Evolutionary conservation across 53 echinoderm and acorn worm species (phyloP), one percentile per base, ranked within the genome.

Genomic region (Stichopus horrens): DNA sequence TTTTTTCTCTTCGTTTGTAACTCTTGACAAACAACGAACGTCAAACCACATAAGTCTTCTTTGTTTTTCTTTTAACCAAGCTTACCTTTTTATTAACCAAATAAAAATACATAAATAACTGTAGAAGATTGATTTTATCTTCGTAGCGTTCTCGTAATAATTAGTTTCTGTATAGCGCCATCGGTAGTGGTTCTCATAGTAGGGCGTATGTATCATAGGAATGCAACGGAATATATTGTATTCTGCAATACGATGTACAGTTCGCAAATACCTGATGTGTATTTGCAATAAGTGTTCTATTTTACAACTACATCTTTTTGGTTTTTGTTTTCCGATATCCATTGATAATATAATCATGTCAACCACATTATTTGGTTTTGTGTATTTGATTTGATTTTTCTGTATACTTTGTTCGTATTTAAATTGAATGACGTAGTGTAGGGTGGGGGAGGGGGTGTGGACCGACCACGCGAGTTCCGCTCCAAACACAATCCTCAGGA

Each of bases 271-370:
- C 51, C 79, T 14, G 55, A 53, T 51, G 79, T 79, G 79, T 79
- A 53, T 79, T 79, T 79, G 79, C 79, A 79, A 79, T 79, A 79
- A 79, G 79, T 79, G 79, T 79, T 79, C 79, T 79, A 79, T 79
- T 79, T 79, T 79, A 79, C 79, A 79, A 79, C 55, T 79, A 79
- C 37, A 37, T 63, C 16, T 63, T 37, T 63, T 63, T 63, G 10
- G 63, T 79, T 79, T 78, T 79, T 79, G 79, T 79, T 79, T 79
- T 79, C 79, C 79, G 55, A 79, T 79, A 79, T 52, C 55, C 79
- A 79, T 79, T 79, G 79, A 79, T 79, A 79, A 79, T 79, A 79
- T 79, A 79, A 79, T 19, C 79, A 79, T 79, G 79, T 79, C 79
- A 79, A 79, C 55, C 52, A 79, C 52, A 79, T 19, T 16, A 53